Conservation (phyloP, 2,888 invertebrate genomes). For the Yponomeuta cagnagella region DNA sequence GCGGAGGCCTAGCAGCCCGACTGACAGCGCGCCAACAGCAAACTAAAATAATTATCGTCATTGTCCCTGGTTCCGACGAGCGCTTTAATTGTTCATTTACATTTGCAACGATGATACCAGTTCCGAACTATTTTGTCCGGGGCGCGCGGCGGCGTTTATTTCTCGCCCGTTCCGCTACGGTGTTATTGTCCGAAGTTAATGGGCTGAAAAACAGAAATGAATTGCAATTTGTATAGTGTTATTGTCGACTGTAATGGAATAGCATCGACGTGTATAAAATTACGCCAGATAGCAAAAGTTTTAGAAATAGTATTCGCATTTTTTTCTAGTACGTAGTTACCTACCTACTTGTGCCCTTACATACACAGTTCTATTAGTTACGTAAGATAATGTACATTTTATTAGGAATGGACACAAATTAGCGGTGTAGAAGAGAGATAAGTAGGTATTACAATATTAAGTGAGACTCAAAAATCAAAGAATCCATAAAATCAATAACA, state of each 20-base stretch:
- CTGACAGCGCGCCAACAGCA: conserved; percentile 67
- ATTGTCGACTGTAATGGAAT: conserved; percentile 23
- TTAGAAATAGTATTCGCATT: no score
- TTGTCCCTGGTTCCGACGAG: conserved; percentile 70
- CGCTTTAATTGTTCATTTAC: conserved; percentile 76
- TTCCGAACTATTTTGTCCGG: conserved; percentile 66
- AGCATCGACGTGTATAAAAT: conserved; percentile 9
- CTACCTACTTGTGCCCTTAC: not conserved
- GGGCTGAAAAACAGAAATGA: conserved; percentile 72
- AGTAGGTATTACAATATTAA: no score
- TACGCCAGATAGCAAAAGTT: not conserved
- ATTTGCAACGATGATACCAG: conserved; percentile 74
- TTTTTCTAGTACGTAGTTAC: not conserved
- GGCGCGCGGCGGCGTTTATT: conserved; percentile 48
- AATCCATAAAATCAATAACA: not conserved
- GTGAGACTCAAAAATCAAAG: not conserved
- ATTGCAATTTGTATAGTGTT: conserved; percentile 62
- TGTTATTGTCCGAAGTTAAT: conserved; percentile 70
- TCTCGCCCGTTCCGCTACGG: conserved; percentile 56
- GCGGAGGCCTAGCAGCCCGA: conserved; percentile 38
- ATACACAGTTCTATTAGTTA: not conserved
- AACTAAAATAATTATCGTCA: conserved; percentile 76
- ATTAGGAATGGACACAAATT: no score
- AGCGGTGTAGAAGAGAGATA: no score
- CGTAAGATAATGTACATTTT: no score